phyloP scores from a whole-genome alignment of 1,140 invertebrate species.

The Hylyphantes graminicola region DNA sequence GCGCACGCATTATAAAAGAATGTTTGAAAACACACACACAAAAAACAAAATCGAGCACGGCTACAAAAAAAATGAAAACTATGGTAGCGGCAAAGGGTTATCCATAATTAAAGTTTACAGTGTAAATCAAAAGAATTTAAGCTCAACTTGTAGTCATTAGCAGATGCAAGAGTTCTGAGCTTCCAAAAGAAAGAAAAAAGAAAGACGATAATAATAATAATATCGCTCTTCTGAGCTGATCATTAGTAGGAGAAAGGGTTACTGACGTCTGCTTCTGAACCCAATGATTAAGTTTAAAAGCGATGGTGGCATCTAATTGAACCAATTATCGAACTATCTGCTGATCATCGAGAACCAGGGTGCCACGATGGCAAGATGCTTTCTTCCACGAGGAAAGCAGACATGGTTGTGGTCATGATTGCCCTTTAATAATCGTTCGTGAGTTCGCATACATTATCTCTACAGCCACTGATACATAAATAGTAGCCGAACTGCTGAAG shows the following conservation, averaged over 20 bases:
- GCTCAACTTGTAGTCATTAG: slow-evolving; percentile 25
- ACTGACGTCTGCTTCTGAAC: slow-evolving; percentile 46
- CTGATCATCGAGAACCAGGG: slow-evolving; percentile 51
- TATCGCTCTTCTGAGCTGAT: slow-evolving; percentile 46
- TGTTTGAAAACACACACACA: slow-evolving; percentile 25
- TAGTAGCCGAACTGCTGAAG: slow-evolving; percentile 11
- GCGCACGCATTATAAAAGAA: slow-evolving; percentile 21
- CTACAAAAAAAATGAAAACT: slow-evolving; percentile 16
- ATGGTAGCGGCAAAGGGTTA: slow-evolving; percentile 7
- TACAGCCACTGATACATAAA: slow-evolving; percentile 16
- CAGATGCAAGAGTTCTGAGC: slow-evolving; percentile 11
- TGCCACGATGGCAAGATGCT: slow-evolving; percentile 52
- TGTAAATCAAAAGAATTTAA: slow-evolving; percentile 45
- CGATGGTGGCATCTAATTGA: slow-evolving; percentile 60
- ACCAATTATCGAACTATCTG: slow-evolving; percentile 60
- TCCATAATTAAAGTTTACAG: slow-evolving; percentile 51
- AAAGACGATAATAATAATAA: slow-evolving; percentile 52
- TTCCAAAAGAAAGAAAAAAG: slow-evolving; percentile 33
- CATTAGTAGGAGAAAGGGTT: slow-evolving; percentile 57
- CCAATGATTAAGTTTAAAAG: slow-evolving; percentile 59
- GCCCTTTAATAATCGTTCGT: slow-evolving; percentile 59
- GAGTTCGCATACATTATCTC: slow-evolving; percentile 58
- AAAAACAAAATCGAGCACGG: slow-evolving; percentile 1
- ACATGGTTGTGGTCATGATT: slow-evolving; percentile 50
- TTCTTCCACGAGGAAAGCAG: slow-evolving; percentile 11